phyloP scores from a whole-genome alignment of 35 echinoderm and acorn worm genomes.

The Lytechinus pictus region DNA sequence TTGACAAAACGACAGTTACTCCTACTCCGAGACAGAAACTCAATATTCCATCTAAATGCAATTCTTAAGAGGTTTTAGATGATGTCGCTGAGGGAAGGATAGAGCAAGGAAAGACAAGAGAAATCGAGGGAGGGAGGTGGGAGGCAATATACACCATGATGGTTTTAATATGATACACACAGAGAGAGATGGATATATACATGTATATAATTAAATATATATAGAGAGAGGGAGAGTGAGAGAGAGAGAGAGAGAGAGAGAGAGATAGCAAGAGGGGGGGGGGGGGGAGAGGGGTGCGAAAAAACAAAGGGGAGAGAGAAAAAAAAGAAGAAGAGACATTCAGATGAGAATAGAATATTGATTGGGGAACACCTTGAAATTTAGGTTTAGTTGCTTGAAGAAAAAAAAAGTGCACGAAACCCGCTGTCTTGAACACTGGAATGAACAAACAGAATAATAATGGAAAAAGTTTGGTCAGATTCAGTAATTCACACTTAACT shows the following conservation, averaged over 20 bases:
- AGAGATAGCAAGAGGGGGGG: not conserved
- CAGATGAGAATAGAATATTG: not conserved
- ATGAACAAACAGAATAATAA: no score
- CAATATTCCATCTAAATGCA: constrained; percentile 38
- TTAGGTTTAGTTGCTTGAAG: no score
- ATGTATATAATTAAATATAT: no score
- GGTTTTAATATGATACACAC: no score
- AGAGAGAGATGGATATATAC: not conserved
- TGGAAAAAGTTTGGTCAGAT: no score
- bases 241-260: not conserved
- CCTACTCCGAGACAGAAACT: constrained; percentile 1
- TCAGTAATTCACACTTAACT: no score
- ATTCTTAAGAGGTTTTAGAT: not conserved
- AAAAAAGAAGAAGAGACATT: not conserved
- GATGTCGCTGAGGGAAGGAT: not conserved
- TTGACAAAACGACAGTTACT: constrained; percentile 36
- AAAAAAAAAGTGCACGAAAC: no score
- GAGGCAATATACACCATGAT: no score
- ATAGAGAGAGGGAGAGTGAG: not conserved
- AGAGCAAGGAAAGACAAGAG: not conserved
- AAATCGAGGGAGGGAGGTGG: not conserved
- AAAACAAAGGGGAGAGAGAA: not conserved
- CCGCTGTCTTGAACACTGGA: no score
- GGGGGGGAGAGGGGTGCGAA: no score
- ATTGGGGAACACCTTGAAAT: not conserved